Evolutionary conservation across 2,888 invertebrate species (phyloP).

Genomic region (Eucriotettix oculatus): DNA sequence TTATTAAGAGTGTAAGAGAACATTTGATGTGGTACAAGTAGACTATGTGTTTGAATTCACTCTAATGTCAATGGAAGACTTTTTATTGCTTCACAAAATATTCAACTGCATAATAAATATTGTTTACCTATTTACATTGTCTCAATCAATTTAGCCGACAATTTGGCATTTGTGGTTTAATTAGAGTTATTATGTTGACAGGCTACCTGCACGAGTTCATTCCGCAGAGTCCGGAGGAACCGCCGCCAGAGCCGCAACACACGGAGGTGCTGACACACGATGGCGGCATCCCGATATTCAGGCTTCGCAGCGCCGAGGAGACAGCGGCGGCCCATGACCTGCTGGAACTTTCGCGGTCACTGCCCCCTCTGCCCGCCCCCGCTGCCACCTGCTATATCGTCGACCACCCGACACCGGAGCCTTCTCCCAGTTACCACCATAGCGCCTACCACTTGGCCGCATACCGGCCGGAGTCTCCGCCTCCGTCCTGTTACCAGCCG

Average conservation of each 20-base stretch:
- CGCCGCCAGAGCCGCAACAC: slow-evolving; percentile 4
- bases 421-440: neutral
- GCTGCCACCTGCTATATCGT: slow-evolving; percentile 3
- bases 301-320: slow-evolving; percentile 49
- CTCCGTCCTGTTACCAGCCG: neutral
- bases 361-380: slow-evolving; percentile 58
- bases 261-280: slow-evolving; percentile 18
- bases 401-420: slow-evolving; percentile 1
- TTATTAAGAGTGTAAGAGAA: no score
- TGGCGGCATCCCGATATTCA: slow-evolving; percentile 27
- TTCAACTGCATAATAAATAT: no score
- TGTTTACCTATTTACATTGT: no score
- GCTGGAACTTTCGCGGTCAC: slow-evolving; percentile 33
- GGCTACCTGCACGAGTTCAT: slow-evolving; percentile 18
- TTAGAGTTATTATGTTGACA: slow-evolving; percentile 6
- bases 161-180: no score
- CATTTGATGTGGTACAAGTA: no score
- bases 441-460: slow-evolving; percentile 6
- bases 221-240: slow-evolving; percentile 13
- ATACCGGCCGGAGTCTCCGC: slow-evolving; percentile 18
- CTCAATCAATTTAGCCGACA: no score
- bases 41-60: no score
- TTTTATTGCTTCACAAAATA: no score
- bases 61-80: no score
- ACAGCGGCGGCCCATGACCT: slow-evolving; percentile 71